Percentiles rank a stretch among this genome's conserved stretches.
Evolutionary conservation across 2,797 vertebrate genomes (phyloP).

Genomic region (Percopsis omiscomaycus): DNA sequence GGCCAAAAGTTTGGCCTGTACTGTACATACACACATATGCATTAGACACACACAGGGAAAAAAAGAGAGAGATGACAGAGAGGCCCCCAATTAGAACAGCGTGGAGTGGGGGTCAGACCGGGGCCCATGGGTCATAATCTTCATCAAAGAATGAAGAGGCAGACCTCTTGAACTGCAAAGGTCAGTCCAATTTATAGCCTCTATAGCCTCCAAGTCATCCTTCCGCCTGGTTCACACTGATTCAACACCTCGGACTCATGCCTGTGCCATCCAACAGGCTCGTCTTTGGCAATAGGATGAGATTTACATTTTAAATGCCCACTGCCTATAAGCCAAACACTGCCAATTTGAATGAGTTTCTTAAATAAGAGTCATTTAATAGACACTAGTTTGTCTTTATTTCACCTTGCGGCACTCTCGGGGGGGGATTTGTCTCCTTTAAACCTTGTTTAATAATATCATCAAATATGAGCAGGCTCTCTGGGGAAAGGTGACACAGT

Average conservation of each 20-base stretch:
- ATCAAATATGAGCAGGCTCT: constrained; percentile 21
- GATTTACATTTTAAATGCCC: constrained; percentile 48
- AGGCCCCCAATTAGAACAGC: background rate
- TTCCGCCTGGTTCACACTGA: constrained; percentile 12
- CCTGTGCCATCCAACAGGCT: constrained; percentile 19
- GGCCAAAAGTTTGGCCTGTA: too few relatives aligned
- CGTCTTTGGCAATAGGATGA: constrained; percentile 49
- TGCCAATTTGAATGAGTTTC: constrained; percentile 30
- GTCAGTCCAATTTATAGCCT: constrained; percentile 23
- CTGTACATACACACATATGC: background rate
- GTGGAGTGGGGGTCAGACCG: background rate
- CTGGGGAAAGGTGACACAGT: constrained; percentile 27
- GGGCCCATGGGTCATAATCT: constrained; percentile 23
- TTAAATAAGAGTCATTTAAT: constrained; percentile 38
- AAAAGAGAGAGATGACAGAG: background rate
- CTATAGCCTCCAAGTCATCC: constrained; percentile 12
- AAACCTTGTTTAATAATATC: constrained; percentile 19
- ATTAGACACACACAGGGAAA: constrained; percentile 13
- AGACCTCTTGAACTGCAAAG: constrained; percentile 23
- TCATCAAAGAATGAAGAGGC: constrained; percentile 14
- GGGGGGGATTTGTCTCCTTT: constrained; percentile 19
- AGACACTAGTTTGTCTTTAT: constrained; percentile 24
- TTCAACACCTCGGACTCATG: constrained; percentile 6
- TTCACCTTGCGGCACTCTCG: constrained; percentile 10
- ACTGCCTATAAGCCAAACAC: constrained; percentile 26